Conservation (phyloP, 2,113 vertebrate species). For the Myrmecobius fasciatus region DNA sequence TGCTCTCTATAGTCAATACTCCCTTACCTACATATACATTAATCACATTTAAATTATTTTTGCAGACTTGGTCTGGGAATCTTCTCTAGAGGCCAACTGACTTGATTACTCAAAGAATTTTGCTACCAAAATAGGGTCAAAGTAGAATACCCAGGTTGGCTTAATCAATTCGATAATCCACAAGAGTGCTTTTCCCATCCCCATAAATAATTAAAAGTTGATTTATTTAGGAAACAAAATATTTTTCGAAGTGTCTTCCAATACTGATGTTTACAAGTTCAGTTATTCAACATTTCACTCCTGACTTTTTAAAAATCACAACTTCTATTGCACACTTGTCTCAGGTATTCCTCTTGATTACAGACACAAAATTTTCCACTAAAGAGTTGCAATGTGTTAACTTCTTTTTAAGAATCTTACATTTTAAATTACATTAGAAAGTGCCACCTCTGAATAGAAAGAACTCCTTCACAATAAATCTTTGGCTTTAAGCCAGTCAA, state of each 20-base stretch:
- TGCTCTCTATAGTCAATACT: background rate
- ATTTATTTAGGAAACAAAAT: background rate
- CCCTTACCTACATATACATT: background rate
- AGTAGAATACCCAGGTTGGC: background rate
- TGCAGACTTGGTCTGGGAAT: background rate
- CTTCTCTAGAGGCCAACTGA: constrained; percentile 7
- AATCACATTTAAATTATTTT: background rate
- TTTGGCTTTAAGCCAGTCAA: background rate
- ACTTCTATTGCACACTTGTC: background rate
- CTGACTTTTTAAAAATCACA: constrained; percentile 17
- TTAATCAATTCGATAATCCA: background rate
- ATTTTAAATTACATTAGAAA: constrained; percentile 12
- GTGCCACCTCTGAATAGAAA: background rate
- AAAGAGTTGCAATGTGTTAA: background rate
- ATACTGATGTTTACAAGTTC: background rate
- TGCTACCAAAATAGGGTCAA: background rate
- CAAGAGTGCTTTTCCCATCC: background rate
- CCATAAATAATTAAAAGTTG: background rate
- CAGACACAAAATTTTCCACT: background rate
- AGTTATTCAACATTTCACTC: background rate
- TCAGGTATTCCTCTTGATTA: background rate
- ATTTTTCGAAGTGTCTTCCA: background rate
- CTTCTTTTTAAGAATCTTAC: background rate
- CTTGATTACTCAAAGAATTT: background rate
- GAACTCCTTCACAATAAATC: background rate